These are phyloP conservation scores for Serilophus lunatus DNA, from an alignment of 2,113 vertebrate species.

Conservation along the genomic window DNA sequence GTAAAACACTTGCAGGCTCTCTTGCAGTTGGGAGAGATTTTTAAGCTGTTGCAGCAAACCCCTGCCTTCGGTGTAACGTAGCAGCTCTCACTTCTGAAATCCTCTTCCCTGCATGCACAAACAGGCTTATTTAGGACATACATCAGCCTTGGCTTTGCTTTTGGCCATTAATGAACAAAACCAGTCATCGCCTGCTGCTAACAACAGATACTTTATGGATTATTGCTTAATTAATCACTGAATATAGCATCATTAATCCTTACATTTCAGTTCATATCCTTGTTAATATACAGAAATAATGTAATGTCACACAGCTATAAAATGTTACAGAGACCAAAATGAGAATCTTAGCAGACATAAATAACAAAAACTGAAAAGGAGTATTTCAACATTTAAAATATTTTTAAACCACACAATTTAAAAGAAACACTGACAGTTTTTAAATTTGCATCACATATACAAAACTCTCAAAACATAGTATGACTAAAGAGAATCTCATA, in stretches of 20 bases:
- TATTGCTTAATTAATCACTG: slow-evolving; percentile 64
- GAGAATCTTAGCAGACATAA: background rate
- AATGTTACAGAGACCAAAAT: background rate
- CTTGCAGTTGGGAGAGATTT: background rate
- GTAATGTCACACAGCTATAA: background rate
- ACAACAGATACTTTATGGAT: slow-evolving; percentile 58
- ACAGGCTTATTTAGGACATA: slow-evolving; percentile 45
- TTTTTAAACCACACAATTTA: background rate
- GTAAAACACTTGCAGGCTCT: background rate
- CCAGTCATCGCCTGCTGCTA: slow-evolving; percentile 7
- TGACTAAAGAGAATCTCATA: slow-evolving; percentile 22
- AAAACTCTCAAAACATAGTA: slow-evolving; percentile 16
- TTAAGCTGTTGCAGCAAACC: slow-evolving; percentile 24
- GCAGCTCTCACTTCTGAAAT: slow-evolving; percentile 20
- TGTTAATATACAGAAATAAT: slow-evolving; percentile 11
- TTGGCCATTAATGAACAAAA: slow-evolving; percentile 38
- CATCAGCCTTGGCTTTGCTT: slow-evolving; percentile 44
- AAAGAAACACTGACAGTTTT: slow-evolving; percentile 38
- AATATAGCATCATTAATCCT: slow-evolving; percentile 10
- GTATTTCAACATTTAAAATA: slow-evolving; percentile 1
- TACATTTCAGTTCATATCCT: background rate
- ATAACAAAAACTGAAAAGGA: background rate
- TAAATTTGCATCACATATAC: background rate
- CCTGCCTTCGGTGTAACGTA: background rate
- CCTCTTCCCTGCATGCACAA: slow-evolving; percentile 44